Evolutionary conservation across 1,140 invertebrate genomes (phyloP), one percentile per base, ranked within the genome.

Genomic region (Drosophila ananassae): DNA sequence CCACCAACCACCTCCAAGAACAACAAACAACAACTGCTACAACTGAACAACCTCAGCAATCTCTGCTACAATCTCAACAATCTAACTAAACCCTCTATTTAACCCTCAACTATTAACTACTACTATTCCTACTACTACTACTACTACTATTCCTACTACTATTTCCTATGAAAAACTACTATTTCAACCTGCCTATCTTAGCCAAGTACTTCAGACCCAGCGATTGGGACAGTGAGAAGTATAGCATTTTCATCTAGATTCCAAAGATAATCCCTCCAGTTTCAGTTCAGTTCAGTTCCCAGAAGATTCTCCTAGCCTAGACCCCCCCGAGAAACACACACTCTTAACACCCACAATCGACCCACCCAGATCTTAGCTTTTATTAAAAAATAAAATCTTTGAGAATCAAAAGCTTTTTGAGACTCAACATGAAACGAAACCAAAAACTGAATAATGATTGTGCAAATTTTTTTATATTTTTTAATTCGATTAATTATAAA

Each of bases 1-100:
- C 51, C 72, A 73, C 46, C 41, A 60, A 69, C 51, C 52, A 57
- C 25, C 52, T 51, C 25, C 52, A 50, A 73, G 37, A 76, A 77
- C 56, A 55, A 73, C 59, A 73, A 73, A 51, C 73, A 77, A 77
- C 64, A 55, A 68, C 77, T 79, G 72, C 58, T 56, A 71, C 52
- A 85, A 84, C 79, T 83, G 79, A 79, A 83, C 76, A 77, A 78
- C 61, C 57, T 71, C 51, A 81, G 41, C 41, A 44, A 44, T 44
- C 41, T 44, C 41, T 44, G 41, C 41, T 44, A 44, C 41, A 44
- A 74, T 63, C 58, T 56, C 68, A 60, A 75, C 64, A 77, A 75
- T 69, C 73, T 74, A 87, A 59, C 63, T 22, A 66, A 57, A 46
- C 59, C 60, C 51, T 74, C 52, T 53, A 52, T 44, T 28, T 69